phyloP scores from a whole-genome alignment of 2,113 vertebrate genomes.

The Microtus ochrogaster region DNA sequence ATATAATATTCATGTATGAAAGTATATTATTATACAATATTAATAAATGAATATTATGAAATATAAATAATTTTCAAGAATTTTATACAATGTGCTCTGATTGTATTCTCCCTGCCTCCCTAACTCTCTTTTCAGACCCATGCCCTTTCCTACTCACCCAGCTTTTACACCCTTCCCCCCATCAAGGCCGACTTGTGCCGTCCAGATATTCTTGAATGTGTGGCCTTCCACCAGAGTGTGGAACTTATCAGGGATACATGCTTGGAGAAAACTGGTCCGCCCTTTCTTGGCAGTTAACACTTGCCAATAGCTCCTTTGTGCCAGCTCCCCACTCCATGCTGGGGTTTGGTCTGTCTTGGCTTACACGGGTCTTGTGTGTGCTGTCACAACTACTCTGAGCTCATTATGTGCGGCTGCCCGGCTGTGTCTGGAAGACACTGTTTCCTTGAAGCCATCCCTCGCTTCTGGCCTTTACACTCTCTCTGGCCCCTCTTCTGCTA shows the following conservation, averaged over 20 bases:
- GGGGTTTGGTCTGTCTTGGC: not conserved
- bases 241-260: not conserved
- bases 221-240: not conserved
- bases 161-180: not conserved
- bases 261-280: not conserved
- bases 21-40: not conserved
- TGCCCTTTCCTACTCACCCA: not conserved
- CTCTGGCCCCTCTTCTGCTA: not conserved
- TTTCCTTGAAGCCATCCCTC: no score
- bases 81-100: not conserved
- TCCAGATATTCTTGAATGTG: not conserved
- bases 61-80: not conserved
- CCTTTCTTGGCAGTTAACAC: not conserved
- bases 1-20: not conserved
- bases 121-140: not conserved
- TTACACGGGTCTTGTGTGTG: not conserved
- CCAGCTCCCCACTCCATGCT: not conserved
- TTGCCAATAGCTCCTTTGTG: not conserved
- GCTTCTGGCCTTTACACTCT: not conserved
- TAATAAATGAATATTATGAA: not conserved
- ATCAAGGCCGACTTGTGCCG: not conserved
- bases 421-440: not conserved
- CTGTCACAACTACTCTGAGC: not conserved
- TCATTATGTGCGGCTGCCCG: not conserved
- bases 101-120: not conserved